Base-by-base conservation (phyloP, 1,140 invertebrate genomes). In the Holotrichia oblita region DNA sequence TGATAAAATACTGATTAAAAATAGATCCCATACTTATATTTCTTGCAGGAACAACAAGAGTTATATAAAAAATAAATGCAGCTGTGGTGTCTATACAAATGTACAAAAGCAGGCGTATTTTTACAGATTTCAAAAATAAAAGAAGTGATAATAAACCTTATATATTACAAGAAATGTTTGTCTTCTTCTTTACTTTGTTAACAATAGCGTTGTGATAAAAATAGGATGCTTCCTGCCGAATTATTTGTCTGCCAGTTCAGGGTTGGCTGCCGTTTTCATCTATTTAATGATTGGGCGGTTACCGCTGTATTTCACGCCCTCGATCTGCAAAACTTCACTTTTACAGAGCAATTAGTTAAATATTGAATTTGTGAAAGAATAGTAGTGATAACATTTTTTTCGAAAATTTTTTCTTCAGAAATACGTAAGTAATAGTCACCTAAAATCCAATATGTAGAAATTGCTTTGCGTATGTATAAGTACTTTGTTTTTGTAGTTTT, bases 221-320 rank as follows among this genome's bases (percentile, higher is more conserved):
- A 69, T 69, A 69, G 61, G 61, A 69, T 69, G 61, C 22, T 69
- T 69, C 61, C 61, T 69, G 61, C 27, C 61, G 61, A 69, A 69
- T 69, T 69, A 69, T 69, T 69, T 69, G 61, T 34, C 27, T 14
- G 61, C 61, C 27, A 22, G 20, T 69, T 20, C 61, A 69, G 61
- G 61, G 61, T 69, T 69, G 61, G 61, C 27, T 69, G 61, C 61
- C 61, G 61, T 69, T 69, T 69, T 69, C 61, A 69, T 69, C 61
- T 69, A 22, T 34, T 69, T 69, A 69, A 69, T 69, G 61, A 69
- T 69, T 69, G 61, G 61, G 61, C 61, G 61, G 48, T 69, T 69
- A 69, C 61, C 61, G 14, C 24, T 69, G 61, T 27, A 34, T 34
- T 69, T 69, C 61, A 69, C 61, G 61, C 61, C 61, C 61, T 69